Base-by-base conservation (phyloP, 2,113 vertebrate species). In the Sclerurus mexicanus region DNA sequence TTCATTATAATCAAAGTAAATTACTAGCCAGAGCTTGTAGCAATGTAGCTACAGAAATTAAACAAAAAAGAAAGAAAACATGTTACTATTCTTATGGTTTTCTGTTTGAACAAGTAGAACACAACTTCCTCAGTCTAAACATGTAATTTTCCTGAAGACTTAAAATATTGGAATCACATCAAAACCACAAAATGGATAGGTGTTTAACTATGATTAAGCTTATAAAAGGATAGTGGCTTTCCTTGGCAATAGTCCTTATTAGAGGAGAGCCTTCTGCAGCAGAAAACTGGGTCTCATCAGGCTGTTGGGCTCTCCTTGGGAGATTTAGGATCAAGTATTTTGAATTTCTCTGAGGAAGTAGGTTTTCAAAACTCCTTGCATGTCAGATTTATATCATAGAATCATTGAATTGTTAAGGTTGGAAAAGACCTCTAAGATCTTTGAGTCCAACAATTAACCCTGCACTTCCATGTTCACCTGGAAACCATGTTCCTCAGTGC, bases 41-140 rank as follows among this genome's bases (percentile, higher is more conserved):
- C 59, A 84, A 33, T 59, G 30, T 33, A 71, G 60, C 33, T 37
- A 55, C 33, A 19, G 4, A 90, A 93, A 42, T 23, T 12, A 71
- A 90, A 66, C 24, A 59, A 86, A 71, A 69, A 58, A 40, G 10
- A 59, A 91, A 42, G 30, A 63, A 78, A 94, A 44, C 9, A 12
- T 35, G 12, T 66, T 85, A 22, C 5, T 92, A 7, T 66, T 60
- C 74, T 90, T n/a, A 49, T 23, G 58, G 78, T 14, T 95, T 74
- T 88, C 30, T 55, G 55, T 84, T 93, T 77, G 72, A 74, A 92
- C 81, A 95, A 91, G 39, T 31, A 90, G n/a, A 90, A 53, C 50
- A 66, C 2, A 1, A 62, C 40, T 95, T 73, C 44, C 35, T 88
- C 42, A n/a, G 12, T 50, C 80, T 62, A 63, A 79, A 74, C 33